A percentile compares a stretch with the other conserved stretches of the same genome.
Conservation (phyloP, 2,113 vertebrate species). For the Taurulus bubalis region DNA sequence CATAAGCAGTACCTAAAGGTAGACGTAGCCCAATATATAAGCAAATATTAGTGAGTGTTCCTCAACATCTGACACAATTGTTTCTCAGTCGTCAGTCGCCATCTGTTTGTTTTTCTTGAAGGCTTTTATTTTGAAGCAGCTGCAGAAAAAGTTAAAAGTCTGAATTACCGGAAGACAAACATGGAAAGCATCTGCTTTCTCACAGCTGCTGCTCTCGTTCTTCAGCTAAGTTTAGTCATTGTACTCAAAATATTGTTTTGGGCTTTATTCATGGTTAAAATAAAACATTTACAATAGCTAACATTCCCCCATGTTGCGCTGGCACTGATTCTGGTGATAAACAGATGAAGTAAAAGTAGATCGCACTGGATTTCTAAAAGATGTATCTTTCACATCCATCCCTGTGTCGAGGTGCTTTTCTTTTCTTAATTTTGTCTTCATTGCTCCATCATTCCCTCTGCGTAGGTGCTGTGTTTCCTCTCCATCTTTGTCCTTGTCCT, state of each 20-base stretch:
- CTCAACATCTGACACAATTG: constrained; percentile 14
- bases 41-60: background rate
- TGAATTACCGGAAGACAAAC: constrained; percentile 57
- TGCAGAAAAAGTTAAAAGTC: constrained; percentile 53
- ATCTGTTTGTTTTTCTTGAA: constrained; percentile 60
- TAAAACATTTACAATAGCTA: background rate
- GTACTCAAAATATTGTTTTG: background rate
- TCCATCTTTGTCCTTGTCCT: constrained; percentile 62
- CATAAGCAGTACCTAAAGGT: background rate
- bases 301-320: background rate
- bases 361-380: constrained; percentile 20
- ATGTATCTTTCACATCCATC: background rate
- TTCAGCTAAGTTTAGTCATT: constrained; percentile 22
- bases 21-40: background rate
- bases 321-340: background rate
- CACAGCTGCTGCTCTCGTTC: constrained; percentile 43
- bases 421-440: constrained; percentile 33
- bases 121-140: constrained; percentile 66
- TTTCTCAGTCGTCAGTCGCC: constrained; percentile 44
- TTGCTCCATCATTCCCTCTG: constrained; percentile 30
- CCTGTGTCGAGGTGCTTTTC: constrained; percentile 25
- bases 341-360: constrained; percentile 17
- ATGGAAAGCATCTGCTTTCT: constrained; percentile 61
- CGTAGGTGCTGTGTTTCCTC: constrained; percentile 12
- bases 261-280: background rate